These are phyloP conservation scores for Rhingia rostrata DNA, from an alignment of 2,888 invertebrate genomes.

Conservation along the genomic window DNA sequence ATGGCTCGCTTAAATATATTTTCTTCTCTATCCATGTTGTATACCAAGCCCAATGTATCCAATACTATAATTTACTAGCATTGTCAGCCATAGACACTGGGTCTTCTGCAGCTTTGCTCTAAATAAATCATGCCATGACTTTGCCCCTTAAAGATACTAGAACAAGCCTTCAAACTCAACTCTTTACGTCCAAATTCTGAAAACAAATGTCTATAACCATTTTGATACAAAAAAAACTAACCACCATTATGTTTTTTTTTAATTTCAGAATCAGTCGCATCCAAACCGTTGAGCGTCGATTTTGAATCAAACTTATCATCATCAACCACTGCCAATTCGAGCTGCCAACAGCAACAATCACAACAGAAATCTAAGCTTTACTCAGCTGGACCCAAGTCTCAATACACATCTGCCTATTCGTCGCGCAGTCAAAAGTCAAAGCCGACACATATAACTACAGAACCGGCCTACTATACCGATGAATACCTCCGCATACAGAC, in stretches of 20 bases:
- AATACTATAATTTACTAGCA: too few relatives aligned
- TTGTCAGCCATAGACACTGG: too few relatives aligned
- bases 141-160: too few relatives aligned
- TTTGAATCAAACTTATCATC: conserved; percentile 81
- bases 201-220: too few relatives aligned
- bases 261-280: conserved; percentile 79
- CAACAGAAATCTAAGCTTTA: conserved; percentile 81
- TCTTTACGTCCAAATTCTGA: too few relatives aligned
- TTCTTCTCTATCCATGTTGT: too few relatives aligned
- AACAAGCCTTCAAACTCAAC: too few relatives aligned
- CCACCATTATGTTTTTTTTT: conserved; percentile 28
- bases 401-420: conserved; percentile 51
- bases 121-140: too few relatives aligned
- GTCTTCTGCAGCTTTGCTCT: too few relatives aligned
- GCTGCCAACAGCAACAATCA: conserved; percentile 83
- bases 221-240: too few relatives aligned
- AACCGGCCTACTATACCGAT: conserved; percentile 81
- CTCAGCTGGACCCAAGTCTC: conserved; percentile 56
- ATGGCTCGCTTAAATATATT: too few relatives aligned
- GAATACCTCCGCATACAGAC: conserved; percentile 80
- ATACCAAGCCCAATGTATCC: too few relatives aligned
- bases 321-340: conserved; percentile 84
- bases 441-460: conserved; percentile 74
- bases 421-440: conserved; percentile 57
- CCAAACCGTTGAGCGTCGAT: conserved; percentile 75